Conservation (phyloP, 2,113 vertebrate genomes). For the Riparia riparia region DNA sequence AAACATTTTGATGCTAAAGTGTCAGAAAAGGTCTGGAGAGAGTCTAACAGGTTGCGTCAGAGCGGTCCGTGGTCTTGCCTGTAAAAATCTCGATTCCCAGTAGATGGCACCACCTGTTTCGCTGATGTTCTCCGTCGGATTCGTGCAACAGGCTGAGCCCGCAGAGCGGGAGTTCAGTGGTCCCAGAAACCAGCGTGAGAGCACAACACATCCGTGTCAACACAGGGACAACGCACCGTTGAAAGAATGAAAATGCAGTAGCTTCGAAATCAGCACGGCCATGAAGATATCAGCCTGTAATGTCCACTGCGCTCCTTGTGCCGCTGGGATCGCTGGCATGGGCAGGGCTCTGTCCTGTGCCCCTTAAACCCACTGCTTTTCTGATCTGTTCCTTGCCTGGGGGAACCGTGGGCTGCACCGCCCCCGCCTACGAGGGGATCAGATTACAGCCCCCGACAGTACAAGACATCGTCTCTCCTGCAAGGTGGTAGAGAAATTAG, state of each 20-base stretch:
- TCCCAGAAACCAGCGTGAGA: not conserved
- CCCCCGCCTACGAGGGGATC: no score
- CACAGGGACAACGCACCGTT: no score
- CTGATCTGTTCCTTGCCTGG: not conserved
- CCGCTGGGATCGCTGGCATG: not conserved
- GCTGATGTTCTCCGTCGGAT: not conserved
- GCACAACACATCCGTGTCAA: not conserved
- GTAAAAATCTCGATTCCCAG: not conserved
- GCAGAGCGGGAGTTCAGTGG: not conserved
- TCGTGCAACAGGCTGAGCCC: not conserved
- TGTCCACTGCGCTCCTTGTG: no score
- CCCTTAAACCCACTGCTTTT: not conserved
- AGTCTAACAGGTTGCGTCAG: not conserved
- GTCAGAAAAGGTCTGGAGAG: not conserved
- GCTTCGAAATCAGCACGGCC: not conserved
- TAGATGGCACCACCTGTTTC: conserved; percentile 15
- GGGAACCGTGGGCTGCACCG: not conserved
- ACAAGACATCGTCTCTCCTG: not conserved
- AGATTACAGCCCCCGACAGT: not conserved
- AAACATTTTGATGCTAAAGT: not conserved
- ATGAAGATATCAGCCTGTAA: fast-evolving
- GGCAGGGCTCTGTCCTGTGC: not conserved
- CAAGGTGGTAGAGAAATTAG: not conserved
- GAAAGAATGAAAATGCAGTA: not conserved
- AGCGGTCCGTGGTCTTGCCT: no score